phyloP scores from a whole-genome alignment of 1,140 invertebrate species.

The Meteorus sp. region DNA sequence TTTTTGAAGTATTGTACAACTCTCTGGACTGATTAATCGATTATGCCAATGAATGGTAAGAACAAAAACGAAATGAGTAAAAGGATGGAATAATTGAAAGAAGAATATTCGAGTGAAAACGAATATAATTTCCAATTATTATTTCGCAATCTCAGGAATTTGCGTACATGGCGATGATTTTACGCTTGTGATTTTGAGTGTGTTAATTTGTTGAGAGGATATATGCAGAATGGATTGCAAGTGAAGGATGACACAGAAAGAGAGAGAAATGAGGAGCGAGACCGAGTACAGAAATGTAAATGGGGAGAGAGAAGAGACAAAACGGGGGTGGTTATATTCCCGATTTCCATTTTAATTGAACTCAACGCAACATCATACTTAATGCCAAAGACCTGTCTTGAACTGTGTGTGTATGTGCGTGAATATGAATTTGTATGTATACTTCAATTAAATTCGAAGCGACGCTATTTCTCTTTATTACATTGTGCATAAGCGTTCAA shows the following conservation, averaged over 20 bases:
- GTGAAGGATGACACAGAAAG: background rate
- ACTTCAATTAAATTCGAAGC: slow-evolving; percentile 50
- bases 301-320: slow-evolving; percentile 18
- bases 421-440: slow-evolving; percentile 33
- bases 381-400: slow-evolving; percentile 49
- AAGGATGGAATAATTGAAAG: too few relatives aligned
- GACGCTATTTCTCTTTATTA: slow-evolving; percentile 45
- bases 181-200: slow-evolving; percentile 21
- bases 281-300: slow-evolving; percentile 22
- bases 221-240: too few relatives aligned
- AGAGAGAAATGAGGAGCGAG: slow-evolving; percentile 20
- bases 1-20: too few relatives aligned
- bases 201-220: slow-evolving; percentile 27
- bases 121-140: too few relatives aligned
- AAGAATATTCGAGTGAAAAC: too few relatives aligned
- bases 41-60: too few relatives aligned
- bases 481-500: slow-evolving; percentile 33
- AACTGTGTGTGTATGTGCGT: background rate
- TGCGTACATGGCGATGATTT: too few relatives aligned
- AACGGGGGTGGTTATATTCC: slow-evolving; percentile 34
- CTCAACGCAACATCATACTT: slow-evolving; percentile 57
- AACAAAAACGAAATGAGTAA: too few relatives aligned
- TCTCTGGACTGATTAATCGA: too few relatives aligned
- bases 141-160: too few relatives aligned
- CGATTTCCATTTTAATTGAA: slow-evolving; percentile 60